Evolutionary conservation across 2,888 invertebrate genomes (phyloP).

Genomic region (Lepidonotus clava): DNA sequence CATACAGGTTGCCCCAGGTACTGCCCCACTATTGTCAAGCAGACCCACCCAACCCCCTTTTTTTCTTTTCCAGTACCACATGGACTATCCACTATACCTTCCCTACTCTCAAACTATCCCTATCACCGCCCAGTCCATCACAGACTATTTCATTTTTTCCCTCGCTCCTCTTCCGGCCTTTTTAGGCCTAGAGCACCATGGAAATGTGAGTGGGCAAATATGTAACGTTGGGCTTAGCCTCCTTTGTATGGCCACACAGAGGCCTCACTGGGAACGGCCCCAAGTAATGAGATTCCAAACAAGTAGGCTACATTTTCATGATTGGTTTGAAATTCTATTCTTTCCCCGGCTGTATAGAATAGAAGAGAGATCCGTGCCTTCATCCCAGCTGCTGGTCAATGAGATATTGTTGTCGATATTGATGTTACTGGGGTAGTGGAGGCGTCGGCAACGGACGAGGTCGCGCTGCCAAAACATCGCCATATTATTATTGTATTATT

Average conservation of each 20-base stretch:
- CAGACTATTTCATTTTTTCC: neutral
- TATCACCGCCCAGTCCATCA: too few species aligned
- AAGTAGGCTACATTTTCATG: constrained; percentile 1
- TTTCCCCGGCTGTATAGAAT: neutral
- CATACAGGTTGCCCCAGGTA: too few species aligned
- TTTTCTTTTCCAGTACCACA: too few species aligned
- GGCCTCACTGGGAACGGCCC: neutral
- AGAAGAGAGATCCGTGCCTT: neutral
- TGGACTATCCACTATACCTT: too few species aligned
- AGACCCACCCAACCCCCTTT: too few species aligned
- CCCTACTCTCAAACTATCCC: too few species aligned
- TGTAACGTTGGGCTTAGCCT: constrained; percentile 10
- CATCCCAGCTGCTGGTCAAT: neutral
- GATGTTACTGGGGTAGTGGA: neutral
- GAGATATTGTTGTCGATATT: neutral
- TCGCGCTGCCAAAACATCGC: neutral
- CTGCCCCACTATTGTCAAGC: too few species aligned
- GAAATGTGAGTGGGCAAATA: constrained; percentile 17
- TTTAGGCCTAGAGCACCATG: neutral
- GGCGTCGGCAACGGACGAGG: neutral
- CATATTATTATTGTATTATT: neutral
- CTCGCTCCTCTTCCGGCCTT: neutral
- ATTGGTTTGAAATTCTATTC: constrained; percentile 4
- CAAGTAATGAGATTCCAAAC: neutral
- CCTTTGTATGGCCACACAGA: neutral